These are phyloP conservation scores for Manis crassicaudata DNA, from an alignment of 2,797 vertebrate species.

Conservation along the genomic window DNA sequence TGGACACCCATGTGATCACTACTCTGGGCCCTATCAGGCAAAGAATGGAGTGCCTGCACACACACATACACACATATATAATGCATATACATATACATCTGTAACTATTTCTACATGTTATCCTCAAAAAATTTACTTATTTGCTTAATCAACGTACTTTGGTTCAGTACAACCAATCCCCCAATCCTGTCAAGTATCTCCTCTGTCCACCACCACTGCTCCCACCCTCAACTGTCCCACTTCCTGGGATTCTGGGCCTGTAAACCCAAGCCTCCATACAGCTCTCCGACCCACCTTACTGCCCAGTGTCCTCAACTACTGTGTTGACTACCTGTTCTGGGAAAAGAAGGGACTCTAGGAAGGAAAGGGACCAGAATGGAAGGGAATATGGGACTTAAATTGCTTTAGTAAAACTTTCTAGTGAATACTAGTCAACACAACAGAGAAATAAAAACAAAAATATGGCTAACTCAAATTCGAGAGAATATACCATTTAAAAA, in stretches of 20 bases:
- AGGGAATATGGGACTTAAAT: not conserved
- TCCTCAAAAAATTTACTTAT: not conserved
- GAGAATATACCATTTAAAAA: slow-evolving; percentile 58
- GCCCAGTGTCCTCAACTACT: not conserved
- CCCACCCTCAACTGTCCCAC: too few species aligned
- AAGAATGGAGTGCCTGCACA: not conserved
- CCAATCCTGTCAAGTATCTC: not conserved
- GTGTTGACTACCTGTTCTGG: not conserved
- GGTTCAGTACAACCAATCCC: not conserved
- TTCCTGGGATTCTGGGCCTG: not conserved
- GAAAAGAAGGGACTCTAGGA: not conserved
- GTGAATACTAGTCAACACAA: not conserved
- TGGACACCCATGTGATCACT: not conserved
- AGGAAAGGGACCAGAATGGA: not conserved
- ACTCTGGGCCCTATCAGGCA: not conserved
- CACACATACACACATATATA: not conserved
- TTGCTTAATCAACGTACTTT: not conserved
- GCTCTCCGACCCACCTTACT: not conserved
- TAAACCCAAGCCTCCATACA: not conserved
- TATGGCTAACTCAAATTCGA: slow-evolving; percentile 46
- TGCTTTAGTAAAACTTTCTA: slow-evolving; percentile 2
- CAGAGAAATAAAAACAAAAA: slow-evolving; percentile 67
- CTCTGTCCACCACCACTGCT: not conserved
- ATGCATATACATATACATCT: too few species aligned
- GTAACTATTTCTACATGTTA: not conserved